Evolutionary conservation across 2,888 invertebrate genomes (phyloP).

Genomic region (Herminia tarsipennalis): DNA sequence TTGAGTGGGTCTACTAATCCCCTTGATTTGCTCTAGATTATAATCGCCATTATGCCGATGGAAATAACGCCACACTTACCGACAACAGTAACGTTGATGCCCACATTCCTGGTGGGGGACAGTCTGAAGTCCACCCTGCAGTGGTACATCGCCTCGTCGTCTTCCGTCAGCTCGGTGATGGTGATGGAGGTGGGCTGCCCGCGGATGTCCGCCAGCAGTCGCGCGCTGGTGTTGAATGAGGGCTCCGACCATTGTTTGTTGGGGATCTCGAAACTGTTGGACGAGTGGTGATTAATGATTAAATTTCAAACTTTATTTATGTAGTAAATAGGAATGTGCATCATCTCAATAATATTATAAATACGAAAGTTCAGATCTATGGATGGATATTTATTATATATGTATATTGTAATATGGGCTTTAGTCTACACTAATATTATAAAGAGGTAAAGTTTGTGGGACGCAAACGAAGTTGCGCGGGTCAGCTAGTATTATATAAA

Average conservation of each 20-base stretch:
- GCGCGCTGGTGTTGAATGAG: slow-evolving; percentile 62
- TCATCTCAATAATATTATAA: no score
- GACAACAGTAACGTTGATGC: slow-evolving; percentile 84
- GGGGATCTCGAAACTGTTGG: slow-evolving; percentile 73
- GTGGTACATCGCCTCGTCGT: slow-evolving; percentile 82
- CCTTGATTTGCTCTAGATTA: no score
- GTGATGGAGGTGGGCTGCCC: slow-evolving; percentile 64
- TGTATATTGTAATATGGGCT: no score
- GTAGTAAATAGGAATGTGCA: not conserved
- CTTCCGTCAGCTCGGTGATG: slow-evolving; percentile 62
- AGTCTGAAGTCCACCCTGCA: slow-evolving; percentile 86
- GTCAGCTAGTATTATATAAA: no score
- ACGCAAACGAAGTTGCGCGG: no score
- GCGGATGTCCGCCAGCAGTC: slow-evolving; percentile 60
- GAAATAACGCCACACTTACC: slow-evolving; percentile 66
- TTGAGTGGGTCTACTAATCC: no score
- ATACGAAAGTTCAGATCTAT: no score
- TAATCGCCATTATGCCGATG: no score
- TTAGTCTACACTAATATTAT: no score
- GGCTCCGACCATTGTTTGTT: slow-evolving; percentile 73
- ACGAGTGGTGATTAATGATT: not conserved
- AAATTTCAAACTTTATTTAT: no score
- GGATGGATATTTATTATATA: no score
- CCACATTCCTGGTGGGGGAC: slow-evolving; percentile 84
- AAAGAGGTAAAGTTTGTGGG: no score